These are phyloP conservation scores for Caenorhabditis sp. DNA, from an alignment of 2,888 invertebrate genomes.

Conservation along the genomic window DNA sequence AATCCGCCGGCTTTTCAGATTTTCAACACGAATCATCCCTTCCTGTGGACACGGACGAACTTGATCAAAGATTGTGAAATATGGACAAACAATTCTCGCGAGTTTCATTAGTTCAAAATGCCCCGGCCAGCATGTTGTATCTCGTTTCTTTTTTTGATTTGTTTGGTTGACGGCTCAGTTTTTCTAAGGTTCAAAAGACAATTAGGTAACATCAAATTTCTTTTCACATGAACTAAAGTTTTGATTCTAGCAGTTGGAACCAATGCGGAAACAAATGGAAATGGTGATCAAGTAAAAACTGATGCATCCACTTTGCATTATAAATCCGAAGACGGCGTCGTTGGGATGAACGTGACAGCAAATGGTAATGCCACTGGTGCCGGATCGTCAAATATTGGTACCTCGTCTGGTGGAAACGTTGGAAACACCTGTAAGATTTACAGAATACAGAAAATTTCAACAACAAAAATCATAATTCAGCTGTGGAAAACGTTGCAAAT, in stretches of 20 bases:
- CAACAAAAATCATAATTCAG: too few species aligned
- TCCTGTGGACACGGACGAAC: constrained; percentile 36
- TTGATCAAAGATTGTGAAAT: constrained; percentile 41
- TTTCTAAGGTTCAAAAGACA: constrained; percentile 22
- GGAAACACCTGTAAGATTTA: constrained; percentile 57
- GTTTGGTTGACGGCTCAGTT: background rate
- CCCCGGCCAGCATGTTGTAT: constrained; percentile 10
- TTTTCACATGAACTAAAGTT: too few species aligned
- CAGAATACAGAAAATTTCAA: background rate
- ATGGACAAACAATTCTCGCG: constrained; percentile 45
- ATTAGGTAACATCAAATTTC: background rate
- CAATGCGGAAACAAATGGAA: constrained; percentile 65
- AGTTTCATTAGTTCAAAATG: constrained; percentile 48
- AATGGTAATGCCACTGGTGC: constrained; percentile 72
- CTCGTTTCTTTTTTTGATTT: constrained; percentile 10
- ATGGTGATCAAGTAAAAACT: constrained; percentile 67
- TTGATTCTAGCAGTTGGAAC: constrained; percentile 63
- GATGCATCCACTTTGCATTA: constrained; percentile 69
- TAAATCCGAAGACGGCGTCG: constrained; percentile 67
- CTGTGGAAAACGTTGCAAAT: constrained; percentile 63
- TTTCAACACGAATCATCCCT: constrained; percentile 49
- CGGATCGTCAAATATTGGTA: constrained; percentile 55
- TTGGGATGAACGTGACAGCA: constrained; percentile 75
- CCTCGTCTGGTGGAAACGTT: constrained; percentile 63
- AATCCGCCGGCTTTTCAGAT: constrained; percentile 49